phyloP scores from a whole-genome alignment of 2,113 vertebrate species.

The Synodontis membranacea region DNA sequence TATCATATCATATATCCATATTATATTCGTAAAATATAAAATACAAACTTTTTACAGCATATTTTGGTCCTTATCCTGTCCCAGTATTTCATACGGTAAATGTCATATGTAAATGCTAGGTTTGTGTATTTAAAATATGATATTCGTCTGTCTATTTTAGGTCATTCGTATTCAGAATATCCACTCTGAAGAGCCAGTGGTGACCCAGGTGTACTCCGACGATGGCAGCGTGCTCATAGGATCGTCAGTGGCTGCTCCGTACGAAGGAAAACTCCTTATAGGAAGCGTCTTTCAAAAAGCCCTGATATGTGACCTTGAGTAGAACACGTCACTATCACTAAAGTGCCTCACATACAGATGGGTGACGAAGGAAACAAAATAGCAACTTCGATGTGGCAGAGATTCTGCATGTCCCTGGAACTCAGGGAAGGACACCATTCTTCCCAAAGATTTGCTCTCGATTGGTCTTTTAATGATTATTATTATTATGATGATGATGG shows the following conservation, averaged over 20 bases:
- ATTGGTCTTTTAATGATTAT: neutral
- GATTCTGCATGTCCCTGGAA: neutral
- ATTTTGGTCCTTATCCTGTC: too few species aligned
- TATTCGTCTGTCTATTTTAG: slow-evolving; percentile 58
- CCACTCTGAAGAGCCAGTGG: slow-evolving; percentile 77
- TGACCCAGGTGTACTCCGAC: slow-evolving; percentile 83
- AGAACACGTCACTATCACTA: slow-evolving; percentile 24
- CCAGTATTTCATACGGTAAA: neutral
- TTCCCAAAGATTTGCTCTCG: neutral
- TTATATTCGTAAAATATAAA: neutral
- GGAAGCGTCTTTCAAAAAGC: slow-evolving; percentile 88
- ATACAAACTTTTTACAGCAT: neutral
- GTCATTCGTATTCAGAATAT: slow-evolving; percentile 86
- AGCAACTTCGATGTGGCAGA: neutral
- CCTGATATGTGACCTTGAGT: slow-evolving; percentile 79
- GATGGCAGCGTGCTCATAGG: slow-evolving; percentile 81
- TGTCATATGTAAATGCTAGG: neutral
- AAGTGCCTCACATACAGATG: neutral
- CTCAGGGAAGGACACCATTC: neutral
- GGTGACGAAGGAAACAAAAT: neutral
- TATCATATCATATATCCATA: neutral
- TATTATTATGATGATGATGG: too few species aligned
- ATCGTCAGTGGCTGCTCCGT: slow-evolving; percentile 78
- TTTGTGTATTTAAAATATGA: neutral
- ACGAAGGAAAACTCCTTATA: slow-evolving; percentile 80